These are phyloP conservation scores for Harpalus rufipes DNA, from an alignment of 2,888 invertebrate genomes.

Conservation along the genomic window DNA sequence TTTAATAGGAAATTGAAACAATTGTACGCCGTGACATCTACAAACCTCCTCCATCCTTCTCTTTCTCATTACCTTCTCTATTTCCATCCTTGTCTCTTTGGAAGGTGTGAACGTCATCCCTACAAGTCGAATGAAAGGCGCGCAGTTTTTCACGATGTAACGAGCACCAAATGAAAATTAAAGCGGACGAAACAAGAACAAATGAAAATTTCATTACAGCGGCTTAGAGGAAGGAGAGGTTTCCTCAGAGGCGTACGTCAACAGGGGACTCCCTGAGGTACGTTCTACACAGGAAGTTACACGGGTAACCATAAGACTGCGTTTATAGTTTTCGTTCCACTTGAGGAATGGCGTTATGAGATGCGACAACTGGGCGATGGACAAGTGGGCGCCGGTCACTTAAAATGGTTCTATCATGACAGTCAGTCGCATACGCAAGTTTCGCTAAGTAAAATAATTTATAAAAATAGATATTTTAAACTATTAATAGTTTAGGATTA, in stretches of 20 bases:
- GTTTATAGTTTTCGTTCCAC: too few relatives aligned
- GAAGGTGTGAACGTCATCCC: conserved; percentile 26
- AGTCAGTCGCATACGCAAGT: too few relatives aligned
- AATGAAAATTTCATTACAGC: conserved; percentile 64
- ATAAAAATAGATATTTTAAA: too few relatives aligned
- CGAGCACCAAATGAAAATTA: conserved; percentile 64
- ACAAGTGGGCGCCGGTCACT: too few relatives aligned
- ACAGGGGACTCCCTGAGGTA: background rate
- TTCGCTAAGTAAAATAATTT: too few relatives aligned
- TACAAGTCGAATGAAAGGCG: conserved; percentile 57
- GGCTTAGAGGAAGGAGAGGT: background rate
- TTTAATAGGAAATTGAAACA: conserved; percentile 42
- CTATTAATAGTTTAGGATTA: too few relatives aligned
- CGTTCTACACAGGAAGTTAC: too few relatives aligned
- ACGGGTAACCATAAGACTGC: too few relatives aligned
- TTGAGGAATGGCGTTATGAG: too few relatives aligned
- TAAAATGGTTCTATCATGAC: too few relatives aligned
- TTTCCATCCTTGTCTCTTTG: conserved; percentile 1
- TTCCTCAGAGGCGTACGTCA: conserved; percentile 28
- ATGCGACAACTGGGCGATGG: too few relatives aligned
- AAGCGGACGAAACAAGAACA: conserved; percentile 62
- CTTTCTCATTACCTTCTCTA: conserved; percentile 10
- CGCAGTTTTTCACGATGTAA: conserved; percentile 60
- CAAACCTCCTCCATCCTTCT: conserved; percentile 20
- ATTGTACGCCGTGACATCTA: conserved; percentile 9